Percentiles rank a stretch among this genome's conserved stretches.
Conservation (phyloP, 2,113 vertebrate species). For the Toxotes chatareus region DNA sequence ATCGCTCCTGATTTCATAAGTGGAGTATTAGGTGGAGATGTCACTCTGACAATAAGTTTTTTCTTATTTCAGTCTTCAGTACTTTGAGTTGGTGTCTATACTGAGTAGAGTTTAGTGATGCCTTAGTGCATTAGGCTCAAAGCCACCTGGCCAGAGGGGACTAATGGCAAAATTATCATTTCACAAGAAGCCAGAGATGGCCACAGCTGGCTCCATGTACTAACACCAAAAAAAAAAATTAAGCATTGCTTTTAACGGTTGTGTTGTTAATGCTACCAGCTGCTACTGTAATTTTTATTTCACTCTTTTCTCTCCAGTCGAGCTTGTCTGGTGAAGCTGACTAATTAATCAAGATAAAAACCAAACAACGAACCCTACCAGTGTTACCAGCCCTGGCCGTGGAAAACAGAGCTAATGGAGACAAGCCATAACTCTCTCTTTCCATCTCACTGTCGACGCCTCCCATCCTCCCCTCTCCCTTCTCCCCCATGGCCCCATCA, state of each 20-base stretch:
- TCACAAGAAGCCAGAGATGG: not conserved
- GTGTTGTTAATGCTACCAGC: not conserved
- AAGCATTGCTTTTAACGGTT: not conserved
- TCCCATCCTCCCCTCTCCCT: conserved; percentile 21
- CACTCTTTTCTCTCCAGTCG: not conserved
- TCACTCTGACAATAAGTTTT: not conserved
- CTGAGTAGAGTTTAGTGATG: not conserved
- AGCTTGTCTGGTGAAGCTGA: not conserved
- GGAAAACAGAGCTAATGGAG: conserved; percentile 56
- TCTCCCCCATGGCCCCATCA: conserved; percentile 45
- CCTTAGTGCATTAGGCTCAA: not conserved
- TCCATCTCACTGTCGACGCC: conserved; percentile 53
- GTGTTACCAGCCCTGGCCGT: not conserved
- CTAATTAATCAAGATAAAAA: conserved; percentile 35
- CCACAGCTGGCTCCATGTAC: not conserved
- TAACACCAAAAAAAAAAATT: not conserved
- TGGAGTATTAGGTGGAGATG: not conserved
- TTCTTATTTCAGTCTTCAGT: too few species aligned
- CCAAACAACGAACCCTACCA: conserved; percentile 9
- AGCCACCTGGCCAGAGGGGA: not conserved
- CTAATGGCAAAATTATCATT: not conserved
- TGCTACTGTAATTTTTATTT: not conserved
- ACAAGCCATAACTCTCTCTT: conserved; percentile 55
- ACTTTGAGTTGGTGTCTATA: not conserved
- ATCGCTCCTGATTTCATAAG: not conserved